Percentiles rank a stretch among this genome's conserved stretches.
Conservation (phyloP, 1,140 invertebrate species). For the Callitettix versicolor region DNA sequence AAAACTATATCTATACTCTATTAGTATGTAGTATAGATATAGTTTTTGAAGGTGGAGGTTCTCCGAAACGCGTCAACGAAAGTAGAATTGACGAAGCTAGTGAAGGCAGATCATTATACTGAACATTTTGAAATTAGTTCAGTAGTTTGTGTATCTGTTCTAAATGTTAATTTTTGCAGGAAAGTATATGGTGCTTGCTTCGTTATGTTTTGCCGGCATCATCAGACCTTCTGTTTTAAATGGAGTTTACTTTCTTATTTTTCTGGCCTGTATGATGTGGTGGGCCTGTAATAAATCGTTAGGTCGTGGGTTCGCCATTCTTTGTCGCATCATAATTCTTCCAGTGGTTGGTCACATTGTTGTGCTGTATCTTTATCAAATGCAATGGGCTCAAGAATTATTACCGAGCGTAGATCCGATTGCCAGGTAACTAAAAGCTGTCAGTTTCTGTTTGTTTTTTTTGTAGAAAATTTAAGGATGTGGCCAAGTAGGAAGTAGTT, state of each 20-base stretch:
- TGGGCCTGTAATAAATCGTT: slow-evolving; percentile 75
- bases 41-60: too few relatives aligned
- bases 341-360: slow-evolving; percentile 66
- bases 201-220: slow-evolving; percentile 65
- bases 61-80: too few relatives aligned
- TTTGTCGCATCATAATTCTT: slow-evolving; percentile 58
- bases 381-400: slow-evolving; percentile 65
- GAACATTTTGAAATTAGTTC: too few relatives aligned
- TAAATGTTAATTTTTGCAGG: too few relatives aligned
- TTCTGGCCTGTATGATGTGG: slow-evolving; percentile 74
- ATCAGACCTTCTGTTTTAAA: slow-evolving; percentile 66
- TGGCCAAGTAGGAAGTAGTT: too few relatives aligned
- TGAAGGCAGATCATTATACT: too few relatives aligned
- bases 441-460: too few relatives aligned
- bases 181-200: slow-evolving; percentile 55
- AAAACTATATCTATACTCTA: too few relatives aligned
- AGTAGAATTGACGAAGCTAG: too few relatives aligned
- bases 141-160: too few relatives aligned
- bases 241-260: slow-evolving; percentile 76
- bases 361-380: slow-evolving; percentile 75
- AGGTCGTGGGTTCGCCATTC: slow-evolving; percentile 56
- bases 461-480: too few relatives aligned
- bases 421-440: slow-evolving; percentile 42
- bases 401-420: slow-evolving; percentile 55
- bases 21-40: too few relatives aligned